A percentile compares a stretch with the other conserved stretches of the same genome.
These are phyloP conservation scores for Rutilus rutilus DNA, from an alignment of 2,113 vertebrate genomes.

Conservation along the genomic window DNA sequence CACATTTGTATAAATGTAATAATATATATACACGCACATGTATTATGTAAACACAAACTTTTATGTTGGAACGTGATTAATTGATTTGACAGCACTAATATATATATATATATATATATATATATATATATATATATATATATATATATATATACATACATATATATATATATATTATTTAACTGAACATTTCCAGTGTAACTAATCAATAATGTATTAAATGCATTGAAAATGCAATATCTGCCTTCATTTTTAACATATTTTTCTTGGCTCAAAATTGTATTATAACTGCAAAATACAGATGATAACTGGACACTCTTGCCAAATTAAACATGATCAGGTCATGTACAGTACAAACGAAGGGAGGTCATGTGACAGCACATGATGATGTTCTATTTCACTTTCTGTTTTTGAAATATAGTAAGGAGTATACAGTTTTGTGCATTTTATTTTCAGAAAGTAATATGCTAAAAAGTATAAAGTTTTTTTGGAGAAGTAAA, in stretches of 20 bases:
- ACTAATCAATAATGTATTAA: neutral
- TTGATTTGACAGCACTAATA: too few relatives aligned
- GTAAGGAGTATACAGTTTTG: neutral
- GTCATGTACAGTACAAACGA: neutral
- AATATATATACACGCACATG: too few relatives aligned
- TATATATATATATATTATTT: too few relatives aligned
- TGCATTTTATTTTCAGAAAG: neutral
- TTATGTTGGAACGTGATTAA: too few relatives aligned
- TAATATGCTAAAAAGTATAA: neutral
- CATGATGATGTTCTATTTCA: neutral
- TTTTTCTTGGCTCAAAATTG: neutral
- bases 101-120: too few relatives aligned
- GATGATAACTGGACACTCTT: neutral
- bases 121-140: too few relatives aligned
- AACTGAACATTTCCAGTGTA: neutral
- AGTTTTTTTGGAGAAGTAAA: too few relatives aligned
- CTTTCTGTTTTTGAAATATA: neutral
- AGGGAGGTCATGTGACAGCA: neutral
- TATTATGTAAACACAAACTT: too few relatives aligned
- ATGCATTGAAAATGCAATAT: neutral
- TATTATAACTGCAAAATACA: neutral
- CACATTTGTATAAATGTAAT: too few relatives aligned
- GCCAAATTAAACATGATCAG: neutral
- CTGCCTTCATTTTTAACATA: too few relatives aligned
- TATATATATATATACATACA: too few relatives aligned